Evolutionary conservation across 2,113 vertebrate genomes (phyloP).

Genomic region (Nyctibius bracteatus): DNA sequence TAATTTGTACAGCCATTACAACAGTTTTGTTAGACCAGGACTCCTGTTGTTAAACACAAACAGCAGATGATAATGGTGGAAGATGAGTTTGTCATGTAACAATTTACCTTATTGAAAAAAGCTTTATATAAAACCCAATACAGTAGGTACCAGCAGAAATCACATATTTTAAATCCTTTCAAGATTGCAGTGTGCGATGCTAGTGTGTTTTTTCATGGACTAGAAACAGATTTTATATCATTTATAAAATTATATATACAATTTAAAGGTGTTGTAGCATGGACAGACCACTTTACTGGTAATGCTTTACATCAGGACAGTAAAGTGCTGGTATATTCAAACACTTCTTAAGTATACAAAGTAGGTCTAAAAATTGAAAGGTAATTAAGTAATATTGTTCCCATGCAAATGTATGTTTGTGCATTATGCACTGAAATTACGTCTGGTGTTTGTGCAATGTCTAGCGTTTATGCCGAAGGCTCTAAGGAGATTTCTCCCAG

Average conservation of each 20-base stretch:
- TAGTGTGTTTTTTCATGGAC: constrained; percentile 37
- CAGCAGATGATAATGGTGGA: constrained; percentile 88
- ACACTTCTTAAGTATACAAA: constrained; percentile 65
- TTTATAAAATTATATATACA: constrained; percentile 85
- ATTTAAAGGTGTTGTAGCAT: constrained; percentile 75
- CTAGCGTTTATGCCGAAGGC: constrained; percentile 53
- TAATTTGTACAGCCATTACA: constrained; percentile 89
- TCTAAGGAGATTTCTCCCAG: constrained; percentile 58
- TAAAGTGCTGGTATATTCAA: constrained; percentile 72
- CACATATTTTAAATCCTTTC: constrained; percentile 83
- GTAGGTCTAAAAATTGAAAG: constrained; percentile 68
- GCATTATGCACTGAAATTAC: constrained; percentile 56
- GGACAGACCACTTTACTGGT: constrained; percentile 70
- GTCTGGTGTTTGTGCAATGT: constrained; percentile 35
- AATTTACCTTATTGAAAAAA: constrained; percentile 90
- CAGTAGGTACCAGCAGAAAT: constrained; percentile 82
- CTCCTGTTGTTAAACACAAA: constrained; percentile 91
- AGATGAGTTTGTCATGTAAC: constrained; percentile 92
- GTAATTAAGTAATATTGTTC: constrained; percentile 77
- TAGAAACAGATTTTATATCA: constrained; percentile 81
- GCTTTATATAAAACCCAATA: constrained; percentile 82
- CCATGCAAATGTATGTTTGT: constrained; percentile 65
- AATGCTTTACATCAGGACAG: constrained; percentile 63
- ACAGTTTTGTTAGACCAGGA: constrained; percentile 86
- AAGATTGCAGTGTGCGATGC: constrained; percentile 76